A percentile compares a stretch with the other conserved stretches of the same genome.
Evolutionary conservation across 92 coral and sea anemone species (phyloP).

Genomic region (Epizoanthus ramosus): DNA sequence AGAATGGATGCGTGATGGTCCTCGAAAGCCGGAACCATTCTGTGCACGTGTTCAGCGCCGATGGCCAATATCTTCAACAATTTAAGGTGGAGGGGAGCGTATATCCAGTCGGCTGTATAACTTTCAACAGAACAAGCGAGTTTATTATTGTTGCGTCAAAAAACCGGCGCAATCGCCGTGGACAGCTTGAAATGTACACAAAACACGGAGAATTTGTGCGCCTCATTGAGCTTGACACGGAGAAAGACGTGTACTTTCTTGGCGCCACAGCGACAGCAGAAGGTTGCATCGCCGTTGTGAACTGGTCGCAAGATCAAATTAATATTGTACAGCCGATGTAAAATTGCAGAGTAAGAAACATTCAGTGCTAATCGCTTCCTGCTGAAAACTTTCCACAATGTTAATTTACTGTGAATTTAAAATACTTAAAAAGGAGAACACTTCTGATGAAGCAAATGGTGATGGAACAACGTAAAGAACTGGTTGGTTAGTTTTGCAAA

Average conservation of each 20-base stretch:
- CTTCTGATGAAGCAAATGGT: too few species aligned
- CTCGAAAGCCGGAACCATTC: conserved; percentile 18
- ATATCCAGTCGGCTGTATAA: conserved; percentile 26
- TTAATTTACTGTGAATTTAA: too few species aligned
- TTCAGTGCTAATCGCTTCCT: too few species aligned
- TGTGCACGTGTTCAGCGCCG: conserved; percentile 39
- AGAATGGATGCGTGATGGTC: conserved; percentile 40
- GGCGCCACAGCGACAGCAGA: conserved; percentile 32
- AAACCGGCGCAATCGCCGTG: conserved; percentile 23
- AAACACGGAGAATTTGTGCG: conserved; percentile 43
- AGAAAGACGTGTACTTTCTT: conserved; percentile 38
- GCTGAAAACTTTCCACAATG: too few species aligned
- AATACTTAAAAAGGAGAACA: too few species aligned
- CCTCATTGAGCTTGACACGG: conserved; percentile 32
- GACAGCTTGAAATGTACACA: conserved; percentile 35
- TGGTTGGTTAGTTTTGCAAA: too few species aligned
- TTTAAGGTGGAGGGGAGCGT: conserved; percentile 6
- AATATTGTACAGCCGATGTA: conserved; percentile 39
- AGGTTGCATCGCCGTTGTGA: conserved; percentile 29
- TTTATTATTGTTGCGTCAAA: conserved; percentile 15
- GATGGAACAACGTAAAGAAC: too few species aligned
- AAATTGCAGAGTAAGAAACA: background rate
- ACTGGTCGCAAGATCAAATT: conserved; percentile 41
- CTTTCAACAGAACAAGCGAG: conserved; percentile 5
- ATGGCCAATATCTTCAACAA: conserved; percentile 32